phyloP scores from a whole-genome alignment of 2,797 vertebrate species.

The Sebastes steindachneri region DNA sequence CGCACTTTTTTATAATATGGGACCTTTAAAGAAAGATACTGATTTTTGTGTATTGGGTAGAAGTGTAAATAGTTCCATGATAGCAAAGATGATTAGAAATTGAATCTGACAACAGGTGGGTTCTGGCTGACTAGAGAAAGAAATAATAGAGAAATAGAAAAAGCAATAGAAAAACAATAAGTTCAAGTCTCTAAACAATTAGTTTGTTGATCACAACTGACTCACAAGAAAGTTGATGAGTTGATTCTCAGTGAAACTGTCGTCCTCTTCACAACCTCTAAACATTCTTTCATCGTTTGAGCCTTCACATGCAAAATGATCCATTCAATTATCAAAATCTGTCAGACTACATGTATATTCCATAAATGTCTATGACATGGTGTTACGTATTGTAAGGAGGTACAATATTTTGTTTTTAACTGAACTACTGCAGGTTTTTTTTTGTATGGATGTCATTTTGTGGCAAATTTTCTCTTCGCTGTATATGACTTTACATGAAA shows the following conservation, averaged over 20 bases:
- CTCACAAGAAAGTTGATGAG: too few relatives aligned
- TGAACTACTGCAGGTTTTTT: background rate
- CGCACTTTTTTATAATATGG: too few relatives aligned
- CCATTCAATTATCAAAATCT: too few relatives aligned
- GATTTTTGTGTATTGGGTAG: background rate
- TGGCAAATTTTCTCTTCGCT: background rate
- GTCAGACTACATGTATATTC: too few relatives aligned
- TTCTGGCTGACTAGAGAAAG: background rate
- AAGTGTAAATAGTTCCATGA: background rate
- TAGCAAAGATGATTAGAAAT: background rate
- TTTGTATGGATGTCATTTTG: background rate
- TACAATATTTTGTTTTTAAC: too few relatives aligned
- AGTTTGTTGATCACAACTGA: too few relatives aligned
- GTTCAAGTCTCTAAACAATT: too few relatives aligned
- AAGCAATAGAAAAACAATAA: background rate
- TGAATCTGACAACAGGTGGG: background rate
- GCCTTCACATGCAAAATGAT: too few relatives aligned
- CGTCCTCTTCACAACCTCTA: too few relatives aligned
- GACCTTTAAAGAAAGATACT: background rate
- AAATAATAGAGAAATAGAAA: background rate
- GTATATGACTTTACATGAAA: background rate
- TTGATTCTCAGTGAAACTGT: too few relatives aligned
- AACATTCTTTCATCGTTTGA: too few relatives aligned
- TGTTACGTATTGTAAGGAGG: background rate
- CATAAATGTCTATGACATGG: background rate